Evolutionary conservation across 2,888 invertebrate species (phyloP), one percentile per base, ranked within the genome.

Genomic region (Octodonta nipae): DNA sequence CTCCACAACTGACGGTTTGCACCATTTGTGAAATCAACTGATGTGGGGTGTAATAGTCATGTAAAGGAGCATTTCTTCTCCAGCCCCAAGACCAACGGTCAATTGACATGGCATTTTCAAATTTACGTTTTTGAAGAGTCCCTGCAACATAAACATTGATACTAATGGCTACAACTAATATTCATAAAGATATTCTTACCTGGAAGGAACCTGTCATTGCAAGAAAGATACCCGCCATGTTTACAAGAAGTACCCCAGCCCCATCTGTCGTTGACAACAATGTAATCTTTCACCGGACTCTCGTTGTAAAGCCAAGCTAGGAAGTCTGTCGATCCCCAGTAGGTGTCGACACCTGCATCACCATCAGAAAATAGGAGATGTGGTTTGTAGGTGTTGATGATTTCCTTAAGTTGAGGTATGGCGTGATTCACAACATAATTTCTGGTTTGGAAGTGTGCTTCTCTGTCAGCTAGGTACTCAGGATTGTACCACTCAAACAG

Each of bases 211-310:
- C 85, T 71, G 61, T 95, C 93, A 1, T 65, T 60, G 55, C 89
- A 89, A 12, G 86, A 91, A 46, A 74, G 80, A 57, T 82, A 88
- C 46, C 82, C 92, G 2, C 93, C 93, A 61, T 95, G 93, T 42
- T 78, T 67, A 40, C 93, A 92, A 3, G 73, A 63, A 3, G 73
- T 77, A 5, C 71, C 78, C 4, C 61, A 66, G 1, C 95, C 93
- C 93, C 93, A 95, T 44, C 95, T 71, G 60, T 96, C 95, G 58
- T 96, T 96, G 0, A 81, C 83, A 0, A 93, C 89, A 0, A 96
- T 74, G 3, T 75, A 78, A 43, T 91, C 76, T 50, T 78, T 82
- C 0, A 95, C 86, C 0, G 87, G 86, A 53, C 91, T 91, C 0
- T 86, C 80, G 51, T 88, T 92, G 52, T 88, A 93, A n/a, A 92